These are phyloP conservation scores for Aplocera efformata DNA, from an alignment of 2,888 invertebrate species.

Conservation along the genomic window DNA sequence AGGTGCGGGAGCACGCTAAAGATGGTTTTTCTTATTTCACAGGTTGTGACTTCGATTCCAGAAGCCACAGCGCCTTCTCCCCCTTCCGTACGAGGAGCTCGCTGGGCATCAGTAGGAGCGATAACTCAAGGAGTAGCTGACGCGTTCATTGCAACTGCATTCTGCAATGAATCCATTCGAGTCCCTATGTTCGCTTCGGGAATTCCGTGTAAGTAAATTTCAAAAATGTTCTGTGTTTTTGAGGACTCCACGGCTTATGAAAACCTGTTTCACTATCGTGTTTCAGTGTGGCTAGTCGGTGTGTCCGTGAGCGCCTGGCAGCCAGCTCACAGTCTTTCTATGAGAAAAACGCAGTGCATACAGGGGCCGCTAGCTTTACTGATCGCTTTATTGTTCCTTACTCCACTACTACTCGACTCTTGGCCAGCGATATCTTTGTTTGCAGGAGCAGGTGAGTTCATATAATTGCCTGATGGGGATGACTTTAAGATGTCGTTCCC, in stretches of 20 bases:
- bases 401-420: conserved; percentile 79
- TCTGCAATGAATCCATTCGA: conserved; percentile 57
- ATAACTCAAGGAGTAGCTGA: conserved; percentile 53
- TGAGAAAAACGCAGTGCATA: conserved; percentile 52
- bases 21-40: conserved; percentile 1
- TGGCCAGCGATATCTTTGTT: conserved; percentile 83
- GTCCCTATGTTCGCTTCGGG: conserved; percentile 62
- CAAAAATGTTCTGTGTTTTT: background rate
- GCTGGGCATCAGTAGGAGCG: conserved; percentile 64
- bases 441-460: conserved; percentile 76
- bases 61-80: conserved; percentile 63
- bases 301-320: conserved; percentile 76
- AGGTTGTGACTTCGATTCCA: conserved; percentile 72
- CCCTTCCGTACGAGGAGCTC: conserved; percentile 59
- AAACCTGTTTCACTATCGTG: background rate
- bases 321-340: conserved; percentile 69
- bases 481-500: too few relatives aligned
- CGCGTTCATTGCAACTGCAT: conserved; percentile 58
- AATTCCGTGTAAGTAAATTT: conserved; percentile 53
- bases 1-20: too few relatives aligned
- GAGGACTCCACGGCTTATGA: too few relatives aligned
- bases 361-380: conserved; percentile 67
- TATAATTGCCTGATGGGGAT: too few relatives aligned
- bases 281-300: conserved; percentile 76
- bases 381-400: conserved; percentile 74